These are phyloP conservation scores for Hemibagrus guttatus DNA, from an alignment of 2,797 vertebrate species.

Conservation along the genomic window DNA sequence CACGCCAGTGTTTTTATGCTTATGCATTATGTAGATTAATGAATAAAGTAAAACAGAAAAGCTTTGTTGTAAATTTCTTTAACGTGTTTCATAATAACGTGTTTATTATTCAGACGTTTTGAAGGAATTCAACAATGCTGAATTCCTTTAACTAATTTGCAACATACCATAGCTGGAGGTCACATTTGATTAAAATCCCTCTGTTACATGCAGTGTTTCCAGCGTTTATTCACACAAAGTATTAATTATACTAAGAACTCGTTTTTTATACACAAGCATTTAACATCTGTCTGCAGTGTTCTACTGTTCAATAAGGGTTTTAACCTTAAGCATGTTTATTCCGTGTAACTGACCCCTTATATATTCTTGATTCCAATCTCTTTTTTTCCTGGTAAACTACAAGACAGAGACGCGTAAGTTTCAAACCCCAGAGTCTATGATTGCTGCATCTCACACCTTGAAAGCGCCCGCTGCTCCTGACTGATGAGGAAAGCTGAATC, in stretches of 20 bases:
- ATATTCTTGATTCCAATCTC: not conserved
- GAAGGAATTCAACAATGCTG: not conserved
- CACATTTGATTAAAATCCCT: constrained; percentile 14
- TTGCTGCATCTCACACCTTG: constrained; percentile 57
- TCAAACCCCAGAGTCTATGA: constrained; percentile 61
- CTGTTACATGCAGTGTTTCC: not conserved
- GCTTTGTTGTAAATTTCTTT: not conserved
- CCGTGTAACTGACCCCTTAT: not conserved
- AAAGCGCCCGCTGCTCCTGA: constrained; percentile 60
- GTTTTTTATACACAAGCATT: not conserved
- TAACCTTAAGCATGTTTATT: constrained; percentile 11
- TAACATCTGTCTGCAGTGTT: not conserved
- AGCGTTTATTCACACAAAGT: not conserved
- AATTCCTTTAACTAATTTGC: constrained; percentile 12
- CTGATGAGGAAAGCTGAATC: constrained; percentile 72
- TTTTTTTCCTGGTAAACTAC: constrained; percentile 31
- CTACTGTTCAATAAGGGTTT: not conserved
- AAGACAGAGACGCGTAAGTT: constrained; percentile 41
- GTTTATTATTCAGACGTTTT: not conserved
- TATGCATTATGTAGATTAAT: not conserved
- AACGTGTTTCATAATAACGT: not conserved
- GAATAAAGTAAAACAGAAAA: not conserved
- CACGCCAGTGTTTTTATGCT: not conserved
- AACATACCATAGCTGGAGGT: not conserved
- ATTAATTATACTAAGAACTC: not conserved